These are phyloP conservation scores for Xiphophorus maculatus DNA, from an alignment of 2,113 vertebrate genomes.

Conservation along the genomic window DNA sequence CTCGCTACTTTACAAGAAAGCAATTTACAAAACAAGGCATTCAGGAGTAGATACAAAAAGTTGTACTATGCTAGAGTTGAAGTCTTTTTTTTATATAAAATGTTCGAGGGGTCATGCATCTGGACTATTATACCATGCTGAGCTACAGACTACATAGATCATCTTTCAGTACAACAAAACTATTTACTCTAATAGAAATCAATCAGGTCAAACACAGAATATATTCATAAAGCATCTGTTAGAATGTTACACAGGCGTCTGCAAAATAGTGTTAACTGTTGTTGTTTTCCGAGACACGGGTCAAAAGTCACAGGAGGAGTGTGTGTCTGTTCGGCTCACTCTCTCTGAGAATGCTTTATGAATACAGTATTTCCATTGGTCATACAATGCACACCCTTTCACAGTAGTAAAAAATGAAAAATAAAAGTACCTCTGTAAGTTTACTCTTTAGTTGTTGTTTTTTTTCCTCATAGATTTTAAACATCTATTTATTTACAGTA, in stretches of 20 bases:
- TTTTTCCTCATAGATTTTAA: conserved; percentile 56
- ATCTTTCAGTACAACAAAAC: conserved; percentile 80
- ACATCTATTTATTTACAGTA: conserved; percentile 73
- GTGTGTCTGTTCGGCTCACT: conserved; percentile 32
- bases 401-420: conserved; percentile 77
- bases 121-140: conserved; percentile 78
- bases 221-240: conserved; percentile 83
- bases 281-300: conserved; percentile 51
- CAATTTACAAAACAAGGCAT: conserved; percentile 80
- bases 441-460: no score
- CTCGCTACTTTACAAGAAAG: conserved; percentile 79
- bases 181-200: conserved; percentile 77
- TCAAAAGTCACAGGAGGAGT: conserved; percentile 57
- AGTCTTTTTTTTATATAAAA: conserved; percentile 66
- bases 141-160: conserved; percentile 75
- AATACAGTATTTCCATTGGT: conserved; percentile 70
- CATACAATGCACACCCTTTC: conserved; percentile 69
- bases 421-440: conserved; percentile 72
- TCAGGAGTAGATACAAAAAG: conserved; percentile 80
- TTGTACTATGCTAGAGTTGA: conserved; percentile 61
- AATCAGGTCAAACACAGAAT: conserved; percentile 74
- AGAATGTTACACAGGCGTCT: conserved; percentile 72
- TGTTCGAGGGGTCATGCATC: conserved; percentile 73
- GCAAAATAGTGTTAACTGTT: conserved; percentile 63
- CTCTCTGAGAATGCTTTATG: conserved; percentile 77